Percentiles rank a stretch among this genome's conserved stretches.
These are phyloP conservation scores for Pocillopora grandis DNA, from an alignment of 92 coral and sea anemone genomes.

Conservation along the genomic window DNA sequence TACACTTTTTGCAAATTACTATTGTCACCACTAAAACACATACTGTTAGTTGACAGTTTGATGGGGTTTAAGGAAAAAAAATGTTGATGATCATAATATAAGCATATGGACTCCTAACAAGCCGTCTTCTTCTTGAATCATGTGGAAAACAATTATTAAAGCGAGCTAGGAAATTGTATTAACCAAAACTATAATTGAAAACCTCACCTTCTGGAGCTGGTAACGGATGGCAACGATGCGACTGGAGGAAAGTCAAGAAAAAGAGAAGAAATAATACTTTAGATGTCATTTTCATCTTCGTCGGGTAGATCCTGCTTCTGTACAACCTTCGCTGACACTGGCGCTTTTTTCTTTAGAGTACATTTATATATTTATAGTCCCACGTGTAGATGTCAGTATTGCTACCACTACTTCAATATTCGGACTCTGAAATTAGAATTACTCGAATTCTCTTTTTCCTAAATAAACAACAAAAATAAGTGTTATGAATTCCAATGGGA, in stretches of 20 bases:
- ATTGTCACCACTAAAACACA: neutral
- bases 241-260: neutral
- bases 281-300: neutral
- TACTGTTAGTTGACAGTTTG: no score
- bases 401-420: neutral
- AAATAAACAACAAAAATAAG: neutral
- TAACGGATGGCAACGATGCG: constrained; percentile 1
- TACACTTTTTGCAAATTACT: neutral
- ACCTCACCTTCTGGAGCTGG: neutral
- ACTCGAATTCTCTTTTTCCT: constrained; percentile 8
- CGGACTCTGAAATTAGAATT: neutral
- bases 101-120: no score
- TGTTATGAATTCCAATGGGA: neutral
- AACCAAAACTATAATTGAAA: neutral
- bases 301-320: constrained; percentile 3
- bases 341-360: neutral
- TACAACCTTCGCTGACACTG: neutral
- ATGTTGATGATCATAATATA: no score
- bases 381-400: neutral
- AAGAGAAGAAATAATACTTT: neutral
- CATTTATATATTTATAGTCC: neutral
- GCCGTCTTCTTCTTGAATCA: no score
- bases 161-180: neutral
- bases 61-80: neutral
- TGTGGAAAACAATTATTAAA: neutral